Conservation (phyloP, 1,140 invertebrate genomes). For the Vanessa atalanta region DNA sequence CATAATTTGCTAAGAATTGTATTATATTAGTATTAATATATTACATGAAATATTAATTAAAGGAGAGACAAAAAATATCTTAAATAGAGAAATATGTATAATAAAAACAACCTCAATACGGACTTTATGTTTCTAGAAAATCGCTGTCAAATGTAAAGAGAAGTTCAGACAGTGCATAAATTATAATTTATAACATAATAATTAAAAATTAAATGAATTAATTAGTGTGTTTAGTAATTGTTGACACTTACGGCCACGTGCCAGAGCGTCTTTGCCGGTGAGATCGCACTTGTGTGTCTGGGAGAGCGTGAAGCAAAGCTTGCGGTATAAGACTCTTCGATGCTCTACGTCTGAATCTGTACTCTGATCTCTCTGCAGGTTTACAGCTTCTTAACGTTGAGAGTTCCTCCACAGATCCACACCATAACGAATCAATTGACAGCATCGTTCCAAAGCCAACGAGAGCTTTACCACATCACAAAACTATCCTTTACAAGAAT, state of each 20-base stretch:
- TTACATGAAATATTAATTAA: too few species aligned
- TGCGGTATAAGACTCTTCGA: slow-evolving; percentile 70
- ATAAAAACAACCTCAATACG: too few species aligned
- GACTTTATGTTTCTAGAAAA: too few species aligned
- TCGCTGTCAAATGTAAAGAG: too few species aligned
- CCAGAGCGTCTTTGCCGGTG: slow-evolving; percentile 79
- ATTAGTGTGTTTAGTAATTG: not conserved
- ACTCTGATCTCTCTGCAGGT: slow-evolving; percentile 74
- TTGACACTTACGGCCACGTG: slow-evolving; percentile 83
- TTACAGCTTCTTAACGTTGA: slow-evolving; percentile 63
- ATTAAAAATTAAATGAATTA: not conserved
- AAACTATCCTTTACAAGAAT: not conserved
- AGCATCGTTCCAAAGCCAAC: slow-evolving; percentile 52
- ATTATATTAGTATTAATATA: not conserved
- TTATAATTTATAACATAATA: not conserved
- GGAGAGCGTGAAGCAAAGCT: slow-evolving; percentile 59
- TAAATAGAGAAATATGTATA: too few species aligned
- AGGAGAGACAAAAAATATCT: too few species aligned
- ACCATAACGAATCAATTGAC: slow-evolving; percentile 81
- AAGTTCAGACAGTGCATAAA: too few species aligned
- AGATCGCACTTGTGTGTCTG: slow-evolving; percentile 53
- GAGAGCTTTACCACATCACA: slow-evolving; percentile 36
- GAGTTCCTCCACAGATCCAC: slow-evolving; percentile 72
- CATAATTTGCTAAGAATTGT: not conserved
- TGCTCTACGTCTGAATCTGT: slow-evolving; percentile 74